Conservation (phyloP, 92 coral and sea anemone genomes). For the Phenganax marumi region DNA sequence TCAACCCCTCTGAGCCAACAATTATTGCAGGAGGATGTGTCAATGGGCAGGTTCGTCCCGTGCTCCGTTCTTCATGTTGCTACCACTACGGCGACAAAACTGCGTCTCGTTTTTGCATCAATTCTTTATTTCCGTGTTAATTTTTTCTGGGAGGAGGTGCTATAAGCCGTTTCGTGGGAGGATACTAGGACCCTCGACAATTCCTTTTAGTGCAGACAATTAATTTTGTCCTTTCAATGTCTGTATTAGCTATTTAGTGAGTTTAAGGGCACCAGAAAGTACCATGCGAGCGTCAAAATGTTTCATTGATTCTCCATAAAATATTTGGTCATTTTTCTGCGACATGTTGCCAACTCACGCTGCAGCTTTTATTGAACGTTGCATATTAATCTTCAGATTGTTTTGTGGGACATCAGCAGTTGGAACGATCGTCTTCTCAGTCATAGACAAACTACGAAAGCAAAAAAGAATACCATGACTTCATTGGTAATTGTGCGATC, state of each 20-base stretch:
- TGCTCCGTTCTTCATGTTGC: neutral
- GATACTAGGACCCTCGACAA: too few species aligned
- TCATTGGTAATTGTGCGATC: slow-evolving; percentile 67
- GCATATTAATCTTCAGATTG: slow-evolving; percentile 53
- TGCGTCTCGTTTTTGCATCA: neutral
- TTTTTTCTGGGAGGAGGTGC: too few species aligned
- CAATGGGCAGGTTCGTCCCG: slow-evolving; percentile 79
- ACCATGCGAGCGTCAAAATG: too few species aligned
- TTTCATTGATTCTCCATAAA: too few species aligned
- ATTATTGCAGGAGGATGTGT: slow-evolving; percentile 97
- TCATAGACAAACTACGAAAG: slow-evolving; percentile 92
- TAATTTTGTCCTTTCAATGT: too few species aligned
- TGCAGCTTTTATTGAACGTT: neutral
- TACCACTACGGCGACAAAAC: neutral
- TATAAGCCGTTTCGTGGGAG: too few species aligned
- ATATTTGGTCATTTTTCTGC: too few species aligned
- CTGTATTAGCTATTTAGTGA: too few species aligned
- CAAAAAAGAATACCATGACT: slow-evolving; percentile 90
- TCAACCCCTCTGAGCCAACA: slow-evolving; percentile 97
- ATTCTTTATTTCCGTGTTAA: neutral
- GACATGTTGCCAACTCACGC: too few species aligned
- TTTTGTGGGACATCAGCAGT: slow-evolving; percentile 94
- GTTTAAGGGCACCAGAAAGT: too few species aligned
- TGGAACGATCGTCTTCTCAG: slow-evolving; percentile 83
- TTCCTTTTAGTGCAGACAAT: too few species aligned